phyloP scores from a whole-genome alignment of 2,888 invertebrate species.

The Drosophila pegasa region DNA sequence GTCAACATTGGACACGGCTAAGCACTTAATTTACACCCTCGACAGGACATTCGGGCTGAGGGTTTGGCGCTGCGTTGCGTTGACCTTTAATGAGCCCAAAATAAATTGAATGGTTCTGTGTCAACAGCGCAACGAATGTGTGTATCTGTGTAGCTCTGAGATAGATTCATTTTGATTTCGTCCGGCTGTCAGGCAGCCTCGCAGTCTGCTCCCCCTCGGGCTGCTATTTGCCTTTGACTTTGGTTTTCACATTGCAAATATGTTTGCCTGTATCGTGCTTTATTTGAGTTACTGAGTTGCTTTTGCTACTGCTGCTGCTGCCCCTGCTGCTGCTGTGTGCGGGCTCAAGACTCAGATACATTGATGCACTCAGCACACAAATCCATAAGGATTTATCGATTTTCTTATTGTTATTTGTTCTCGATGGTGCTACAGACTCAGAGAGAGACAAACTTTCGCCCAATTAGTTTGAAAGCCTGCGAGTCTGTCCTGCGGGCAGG shows the following conservation, averaged over 20 bases:
- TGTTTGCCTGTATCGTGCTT: slow-evolving; percentile 44
- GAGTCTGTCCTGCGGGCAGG: slow-evolving; percentile 7
- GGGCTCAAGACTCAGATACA: slow-evolving; percentile 62
- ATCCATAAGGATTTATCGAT: slow-evolving; percentile 59
- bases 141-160: slow-evolving; percentile 34
- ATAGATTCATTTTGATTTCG: slow-evolving; percentile 48
- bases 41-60: slow-evolving; percentile 46
- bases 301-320: slow-evolving; percentile 7
- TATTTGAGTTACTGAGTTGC: slow-evolving; percentile 67
- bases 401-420: slow-evolving; percentile 51
- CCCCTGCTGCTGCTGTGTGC: slow-evolving; percentile 32
- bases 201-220: slow-evolving; percentile 9
- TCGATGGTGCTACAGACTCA: slow-evolving; percentile 17
- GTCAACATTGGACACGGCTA: slow-evolving; percentile 81
- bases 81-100: slow-evolving; percentile 72
- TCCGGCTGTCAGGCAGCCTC: slow-evolving; percentile 39
- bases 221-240: slow-evolving; percentile 55
- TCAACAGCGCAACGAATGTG: slow-evolving; percentile 62
- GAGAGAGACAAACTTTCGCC: slow-evolving; percentile 37
- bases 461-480: slow-evolving; percentile 65
- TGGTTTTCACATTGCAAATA: slow-evolving; percentile 62
- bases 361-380: slow-evolving; percentile 70
- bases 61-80: slow-evolving; percentile 11
- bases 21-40: slow-evolving; percentile 82
- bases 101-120: slow-evolving; percentile 72